phyloP scores from a whole-genome alignment of 2,888 invertebrate genomes.

The Cremastobaeus sp. region DNA sequence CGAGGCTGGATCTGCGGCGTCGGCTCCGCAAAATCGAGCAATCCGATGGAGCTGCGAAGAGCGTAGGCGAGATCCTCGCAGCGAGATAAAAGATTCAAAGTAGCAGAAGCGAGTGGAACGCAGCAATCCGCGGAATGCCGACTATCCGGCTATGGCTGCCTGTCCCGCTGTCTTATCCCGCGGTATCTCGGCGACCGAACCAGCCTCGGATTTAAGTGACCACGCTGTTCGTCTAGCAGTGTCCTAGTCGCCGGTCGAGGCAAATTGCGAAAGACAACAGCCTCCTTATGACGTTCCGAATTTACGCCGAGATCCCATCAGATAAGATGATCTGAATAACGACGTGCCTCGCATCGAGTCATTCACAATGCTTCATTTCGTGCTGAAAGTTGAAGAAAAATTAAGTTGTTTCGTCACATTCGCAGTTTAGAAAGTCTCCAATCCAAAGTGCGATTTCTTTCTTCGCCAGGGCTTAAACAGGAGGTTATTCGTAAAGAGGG shows the following conservation, averaged over 20 bases:
- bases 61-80: slow-evolving; percentile 61
- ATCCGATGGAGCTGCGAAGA: slow-evolving; percentile 24
- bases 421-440: too few species aligned
- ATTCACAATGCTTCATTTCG: slow-evolving; percentile 9
- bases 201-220: slow-evolving; percentile 40
- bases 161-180: slow-evolving; percentile 65
- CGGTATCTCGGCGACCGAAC: slow-evolving; percentile 59
- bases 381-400: slow-evolving; percentile 8
- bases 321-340: slow-evolving; percentile 48
- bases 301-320: slow-evolving; percentile 23
- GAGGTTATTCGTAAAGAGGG: too few species aligned
- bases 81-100: slow-evolving; percentile 64
- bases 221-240: slow-evolving; percentile 7
- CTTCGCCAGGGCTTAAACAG: too few species aligned
- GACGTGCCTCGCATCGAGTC: slow-evolving; percentile 9
- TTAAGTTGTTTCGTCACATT: not conserved
- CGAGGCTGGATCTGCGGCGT: too few species aligned
- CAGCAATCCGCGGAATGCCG: slow-evolving; percentile 71
- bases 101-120: slow-evolving; percentile 67
- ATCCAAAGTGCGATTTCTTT: too few species aligned
- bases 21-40: slow-evolving; percentile 38
- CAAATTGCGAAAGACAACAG: slow-evolving; percentile 35
- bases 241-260: slow-evolving; percentile 15
- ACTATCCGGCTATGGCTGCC: slow-evolving; percentile 67
- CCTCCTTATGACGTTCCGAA: slow-evolving; percentile 40